Percentiles rank a stretch among this genome's conserved stretches.
phyloP scores from a whole-genome alignment of 1,140 invertebrate species.

The Brachionus koreanus region DNA sequence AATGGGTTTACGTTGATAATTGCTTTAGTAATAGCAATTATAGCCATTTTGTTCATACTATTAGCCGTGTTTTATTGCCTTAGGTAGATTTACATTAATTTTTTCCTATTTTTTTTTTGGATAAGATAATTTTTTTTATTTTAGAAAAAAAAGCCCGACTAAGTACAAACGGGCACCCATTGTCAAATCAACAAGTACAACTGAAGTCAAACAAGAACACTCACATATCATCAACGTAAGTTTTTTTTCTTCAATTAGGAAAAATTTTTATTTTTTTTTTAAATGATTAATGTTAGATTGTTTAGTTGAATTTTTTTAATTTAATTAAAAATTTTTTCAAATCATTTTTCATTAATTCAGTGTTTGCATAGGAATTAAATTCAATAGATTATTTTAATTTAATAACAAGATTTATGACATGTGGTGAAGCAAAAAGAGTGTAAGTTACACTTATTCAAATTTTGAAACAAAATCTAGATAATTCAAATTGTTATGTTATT shows the following conservation, averaged over 20 bases:
- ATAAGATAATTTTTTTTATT: background rate
- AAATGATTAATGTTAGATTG: no score
- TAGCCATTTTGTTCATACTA: slow-evolving; percentile 3
- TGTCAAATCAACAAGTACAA: background rate
- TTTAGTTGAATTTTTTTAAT: no score
- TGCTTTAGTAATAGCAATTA: background rate
- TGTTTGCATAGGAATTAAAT: no score
- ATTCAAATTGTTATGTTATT: no score
- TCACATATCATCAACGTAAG: background rate
- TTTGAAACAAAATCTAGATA: no score
- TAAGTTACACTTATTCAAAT: no score
- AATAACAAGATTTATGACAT: no score
- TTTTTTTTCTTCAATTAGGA: background rate
- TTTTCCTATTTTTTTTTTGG: background rate
- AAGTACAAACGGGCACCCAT: slow-evolving; percentile 6
- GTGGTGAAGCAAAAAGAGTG: no score
- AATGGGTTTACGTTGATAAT: slow-evolving; percentile 28
- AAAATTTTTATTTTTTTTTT: background rate
- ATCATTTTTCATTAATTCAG: no score
- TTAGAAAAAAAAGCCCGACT: background rate
- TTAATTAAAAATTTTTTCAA: no score
- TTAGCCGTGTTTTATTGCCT: slow-evolving; percentile 7
- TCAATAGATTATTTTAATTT: no score
- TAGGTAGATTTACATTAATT: background rate
- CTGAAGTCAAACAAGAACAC: background rate